A percentile compares a stretch with the other conserved stretches of the same genome.
phyloP scores from a whole-genome alignment of 2,888 invertebrate genomes.

The Drosophila diplacantha region DNA sequence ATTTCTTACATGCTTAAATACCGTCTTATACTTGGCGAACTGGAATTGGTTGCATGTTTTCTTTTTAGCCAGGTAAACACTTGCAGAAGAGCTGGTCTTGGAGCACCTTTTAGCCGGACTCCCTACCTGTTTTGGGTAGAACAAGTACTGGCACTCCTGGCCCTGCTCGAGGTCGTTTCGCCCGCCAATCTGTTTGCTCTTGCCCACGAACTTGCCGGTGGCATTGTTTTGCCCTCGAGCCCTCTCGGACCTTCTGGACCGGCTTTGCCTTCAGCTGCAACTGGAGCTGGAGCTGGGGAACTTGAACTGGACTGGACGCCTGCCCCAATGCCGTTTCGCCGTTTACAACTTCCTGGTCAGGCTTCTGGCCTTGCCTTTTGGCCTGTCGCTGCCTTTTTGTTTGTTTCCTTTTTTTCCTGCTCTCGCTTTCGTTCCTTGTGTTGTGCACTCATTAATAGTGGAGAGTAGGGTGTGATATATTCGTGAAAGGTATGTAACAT shows the following conservation, averaged over 20 bases:
- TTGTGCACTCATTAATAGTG: neutral
- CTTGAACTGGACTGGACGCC: constrained; percentile 24
- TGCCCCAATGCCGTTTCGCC: constrained; percentile 54
- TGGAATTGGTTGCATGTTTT: constrained; percentile 27
- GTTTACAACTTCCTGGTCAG: constrained; percentile 73
- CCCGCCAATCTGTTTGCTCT: constrained; percentile 69
- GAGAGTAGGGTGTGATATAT: neutral
- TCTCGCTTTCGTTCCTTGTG: constrained; percentile 15
- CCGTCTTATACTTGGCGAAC: constrained; percentile 35
- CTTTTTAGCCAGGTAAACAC: constrained; percentile 53
- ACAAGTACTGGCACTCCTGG: constrained; percentile 27
- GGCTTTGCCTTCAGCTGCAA: constrained; percentile 43
- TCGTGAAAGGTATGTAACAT: too few relatives aligned
- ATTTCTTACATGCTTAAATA: neutral
- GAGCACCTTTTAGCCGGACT: constrained; percentile 29
- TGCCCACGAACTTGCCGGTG: constrained; percentile 44
- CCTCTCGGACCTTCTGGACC: constrained; percentile 38
- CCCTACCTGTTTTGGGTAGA: constrained; percentile 46
- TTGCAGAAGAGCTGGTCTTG: constrained; percentile 3
- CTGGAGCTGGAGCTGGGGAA: constrained; percentile 15
- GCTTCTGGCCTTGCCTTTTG: constrained; percentile 53
- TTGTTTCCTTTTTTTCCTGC: neutral
- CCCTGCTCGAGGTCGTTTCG: constrained; percentile 57
- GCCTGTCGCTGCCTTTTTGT: constrained; percentile 35
- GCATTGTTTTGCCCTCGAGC: constrained; percentile 33